Percentiles rank a stretch among this genome's conserved stretches.
Conservation (phyloP, 1,140 invertebrate genomes). For the Anoplolepis gracilipes region DNA sequence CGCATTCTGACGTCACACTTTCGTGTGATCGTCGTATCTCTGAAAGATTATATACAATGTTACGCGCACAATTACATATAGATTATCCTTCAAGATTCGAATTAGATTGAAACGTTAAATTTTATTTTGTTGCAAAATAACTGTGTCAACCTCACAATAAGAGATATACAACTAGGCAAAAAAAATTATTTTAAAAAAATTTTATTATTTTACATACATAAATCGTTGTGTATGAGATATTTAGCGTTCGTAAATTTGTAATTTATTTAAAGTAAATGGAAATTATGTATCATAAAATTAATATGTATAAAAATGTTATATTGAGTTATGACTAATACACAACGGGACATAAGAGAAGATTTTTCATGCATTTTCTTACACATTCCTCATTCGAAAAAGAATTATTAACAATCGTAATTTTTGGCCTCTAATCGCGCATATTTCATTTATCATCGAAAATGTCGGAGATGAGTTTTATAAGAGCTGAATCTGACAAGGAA, state of each 20-base stretch:
- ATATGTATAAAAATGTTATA: neutral
- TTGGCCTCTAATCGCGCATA: neutral
- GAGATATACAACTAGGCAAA: neutral
- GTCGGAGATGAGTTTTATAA: neutral
- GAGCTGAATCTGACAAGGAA: neutral
- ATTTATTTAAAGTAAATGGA: neutral
- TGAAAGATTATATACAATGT: neutral
- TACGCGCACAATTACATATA: neutral
- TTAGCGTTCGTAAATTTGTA: too few species aligned
- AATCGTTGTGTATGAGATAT: too few species aligned
- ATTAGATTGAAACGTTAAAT: neutral
- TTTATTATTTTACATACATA: too few species aligned
- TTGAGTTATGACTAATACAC: too few species aligned
- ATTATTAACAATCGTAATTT: conserved; percentile 2
- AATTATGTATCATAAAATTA: too few species aligned
- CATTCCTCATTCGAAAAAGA: neutral
- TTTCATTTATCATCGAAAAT: conserved; percentile 8
- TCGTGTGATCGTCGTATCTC: neutral
- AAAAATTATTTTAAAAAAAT: neutral
- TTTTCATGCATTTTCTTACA: neutral
- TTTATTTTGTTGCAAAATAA: neutral
- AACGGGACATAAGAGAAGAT: too few species aligned
- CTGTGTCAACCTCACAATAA: neutral
- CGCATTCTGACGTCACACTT: conserved; percentile 50
- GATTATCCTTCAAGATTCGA: neutral